Base-by-base conservation (phyloP, 2,888 invertebrate genomes). In the Diarsia brunnea region DNA sequence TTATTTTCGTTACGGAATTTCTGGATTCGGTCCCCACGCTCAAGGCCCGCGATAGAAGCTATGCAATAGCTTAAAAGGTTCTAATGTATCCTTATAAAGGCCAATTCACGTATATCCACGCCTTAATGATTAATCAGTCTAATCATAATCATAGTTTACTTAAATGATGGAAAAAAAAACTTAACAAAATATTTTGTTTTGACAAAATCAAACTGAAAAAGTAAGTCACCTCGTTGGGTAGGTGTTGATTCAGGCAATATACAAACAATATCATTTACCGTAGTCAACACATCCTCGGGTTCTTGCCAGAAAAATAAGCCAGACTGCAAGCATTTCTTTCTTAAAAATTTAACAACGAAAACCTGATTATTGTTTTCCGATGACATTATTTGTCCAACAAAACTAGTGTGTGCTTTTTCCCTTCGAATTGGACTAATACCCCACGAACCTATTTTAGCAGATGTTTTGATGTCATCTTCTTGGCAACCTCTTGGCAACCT, bases 211-310 rank as follows among this genome's bases (percentile, higher is more conserved):
- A 58, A 58, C 27, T 58, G 58, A 27, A 58, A 58, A 58, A 58
- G 27, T 58, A 58, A 58, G 27, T 58, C 58, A 24, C 58, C 58
- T 58, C 58, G 58, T 58, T 16, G 58, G 61, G 68, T 68, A 58
- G 58, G 27, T 58, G 58, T 58, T 58, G 58, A 16, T 58, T 58
- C 58, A 58, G 58, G 58, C 58, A 49, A 68, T 51, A 76, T 2
- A 31, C 31, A 31, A 31, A 31, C 76, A 80, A 53, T 53, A 53
- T 53, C 53, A 53, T 53, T n/a, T 53, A 53, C 11, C n/a, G n/a
- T n/a, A 53, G n/a, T 53, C 53, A 53, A 53, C 53, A 53, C 53
- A 53, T 53, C 53, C n/a, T 53, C 53, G n/a, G 53, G 53, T 53
- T 53, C 53, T 53, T 53, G n/a, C n/a, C 53, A 53, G n/a, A 53